Base-by-base conservation (phyloP, 2,888 invertebrate species). In the Colletes collaris region DNA sequence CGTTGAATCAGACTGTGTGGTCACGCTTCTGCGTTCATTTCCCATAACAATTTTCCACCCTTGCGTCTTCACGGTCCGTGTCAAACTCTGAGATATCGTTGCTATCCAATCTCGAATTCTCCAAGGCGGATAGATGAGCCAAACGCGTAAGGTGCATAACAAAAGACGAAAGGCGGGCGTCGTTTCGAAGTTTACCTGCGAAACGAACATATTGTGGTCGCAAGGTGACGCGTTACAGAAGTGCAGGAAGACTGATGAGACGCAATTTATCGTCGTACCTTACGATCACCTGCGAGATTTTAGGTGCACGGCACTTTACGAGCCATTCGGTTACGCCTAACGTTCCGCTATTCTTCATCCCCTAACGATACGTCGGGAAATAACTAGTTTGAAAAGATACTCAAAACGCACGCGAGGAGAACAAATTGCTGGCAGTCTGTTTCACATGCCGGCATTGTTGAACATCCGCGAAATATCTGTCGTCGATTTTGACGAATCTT, bases 191-290 rank as follows among this genome's bases (percentile, higher is more conserved):
- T 87, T 89, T 81, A 84, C 85, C 85, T 85, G 85, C 81, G 87
- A 87, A 90, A 86, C 88, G 84, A 84, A 89, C 88, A 85, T 79
- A 87, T 87, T 56, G 65, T 73, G 66, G 73, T 46, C 52, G 74
- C 66, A 83, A 76, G 77, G 81, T 76, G 85, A 83, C 62, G 68
- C 73, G 81, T 84, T 85, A 85, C 87, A 75, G 83, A 84, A 81
- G 83, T 83, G 71, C 66, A 82, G 85, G 88, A 90, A 92, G 92
- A 92, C 90, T 88, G 89, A 92, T 92, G 90, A 88, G 90, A 74
- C 70, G 87, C 87, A 89, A 92, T 91, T 91, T 90, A 90, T 87
- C 83, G 81, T 81, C 84, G 83, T 88, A 89, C 89, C 90, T 90
- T 89, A 88, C 84, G 86, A 89, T 90, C 90, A 92, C 91, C 92